Evolutionary conservation across 2,888 invertebrate genomes (phyloP).

Genomic region (Lagria hirta): DNA sequence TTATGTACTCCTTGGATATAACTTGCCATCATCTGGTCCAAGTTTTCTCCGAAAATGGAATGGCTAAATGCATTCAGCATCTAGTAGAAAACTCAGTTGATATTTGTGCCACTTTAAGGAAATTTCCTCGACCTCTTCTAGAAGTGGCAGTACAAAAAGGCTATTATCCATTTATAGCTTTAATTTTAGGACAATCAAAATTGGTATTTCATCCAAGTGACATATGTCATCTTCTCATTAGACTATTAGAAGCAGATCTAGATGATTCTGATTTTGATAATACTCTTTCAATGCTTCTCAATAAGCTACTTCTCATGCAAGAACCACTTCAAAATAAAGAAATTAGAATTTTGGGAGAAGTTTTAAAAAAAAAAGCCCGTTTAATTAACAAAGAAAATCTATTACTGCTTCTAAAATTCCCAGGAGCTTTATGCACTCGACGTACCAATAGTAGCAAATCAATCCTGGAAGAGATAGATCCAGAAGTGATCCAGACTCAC

Average conservation of each 20-base stretch:
- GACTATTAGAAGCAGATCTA: constrained; percentile 16
- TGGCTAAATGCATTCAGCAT: constrained; percentile 32
- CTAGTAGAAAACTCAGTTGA: constrained; percentile 36
- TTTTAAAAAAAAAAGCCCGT: constrained; percentile 21
- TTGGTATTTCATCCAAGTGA: constrained; percentile 25
- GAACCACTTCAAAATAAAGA: neutral
- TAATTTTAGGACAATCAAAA: constrained; percentile 34
- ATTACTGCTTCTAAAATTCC: constrained; percentile 33
- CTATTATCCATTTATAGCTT: constrained; percentile 36
- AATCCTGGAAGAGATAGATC: constrained; percentile 27
- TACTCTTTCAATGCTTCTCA: constrained; percentile 7
- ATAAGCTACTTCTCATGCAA: neutral
- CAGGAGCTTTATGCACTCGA: constrained; percentile 30
- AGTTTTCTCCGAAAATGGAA: constrained; percentile 32
- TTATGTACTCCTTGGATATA: constrained; percentile 27
- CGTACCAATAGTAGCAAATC: constrained; percentile 10
- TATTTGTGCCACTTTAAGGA: constrained; percentile 22
- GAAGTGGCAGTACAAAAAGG: constrained; percentile 32
- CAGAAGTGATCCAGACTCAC: constrained; percentile 30
- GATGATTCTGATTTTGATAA: constrained; percentile 14
- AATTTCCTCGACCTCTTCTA: constrained; percentile 30
- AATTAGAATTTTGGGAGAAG: neutral
- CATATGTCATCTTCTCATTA: constrained; percentile 28
- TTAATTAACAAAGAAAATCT: constrained; percentile 24
- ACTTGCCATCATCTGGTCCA: constrained; percentile 31